phyloP scores from a whole-genome alignment of 2,888 invertebrate species.

The Agriopis aurantiaria region DNA sequence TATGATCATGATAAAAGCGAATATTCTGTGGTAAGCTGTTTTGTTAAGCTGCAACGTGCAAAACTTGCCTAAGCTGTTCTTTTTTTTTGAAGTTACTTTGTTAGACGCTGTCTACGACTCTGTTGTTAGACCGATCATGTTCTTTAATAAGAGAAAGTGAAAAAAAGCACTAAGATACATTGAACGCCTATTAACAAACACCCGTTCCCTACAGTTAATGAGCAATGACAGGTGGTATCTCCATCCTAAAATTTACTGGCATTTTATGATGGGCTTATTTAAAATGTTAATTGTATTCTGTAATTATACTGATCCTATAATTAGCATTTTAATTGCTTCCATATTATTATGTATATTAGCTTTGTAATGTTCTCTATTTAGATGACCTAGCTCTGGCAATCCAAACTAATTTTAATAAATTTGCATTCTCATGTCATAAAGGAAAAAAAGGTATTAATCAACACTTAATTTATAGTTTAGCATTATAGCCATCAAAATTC shows the following conservation, averaged over 20 bases:
- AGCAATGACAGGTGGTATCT: too few relatives aligned
- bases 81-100: too few relatives aligned
- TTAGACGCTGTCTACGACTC: too few relatives aligned
- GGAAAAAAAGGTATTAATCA: constrained; percentile 4
- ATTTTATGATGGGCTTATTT: constrained; percentile 53
- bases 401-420: constrained; percentile 31
- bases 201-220: constrained; percentile 5
- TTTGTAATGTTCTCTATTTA: constrained; percentile 7
- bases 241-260: background rate
- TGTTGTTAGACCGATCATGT: too few relatives aligned
- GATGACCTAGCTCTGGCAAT: constrained; percentile 6
- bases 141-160: background rate
- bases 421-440: constrained; percentile 12
- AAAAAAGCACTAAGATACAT: background rate
- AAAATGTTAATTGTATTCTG: constrained; percentile 34
- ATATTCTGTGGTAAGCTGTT: too few relatives aligned
- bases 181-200: constrained; percentile 6
- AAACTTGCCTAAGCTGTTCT: too few relatives aligned
- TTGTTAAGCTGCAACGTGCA: too few relatives aligned
- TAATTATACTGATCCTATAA: constrained; percentile 5
- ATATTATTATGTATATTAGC: background rate
- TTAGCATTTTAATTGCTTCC: constrained; percentile 14
- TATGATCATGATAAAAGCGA: too few relatives aligned
- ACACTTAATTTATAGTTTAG: background rate
- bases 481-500: background rate